Evolutionary conservation across 2,797 vertebrate genomes (phyloP).

Genomic region (Chaetodon trifasciatus): DNA sequence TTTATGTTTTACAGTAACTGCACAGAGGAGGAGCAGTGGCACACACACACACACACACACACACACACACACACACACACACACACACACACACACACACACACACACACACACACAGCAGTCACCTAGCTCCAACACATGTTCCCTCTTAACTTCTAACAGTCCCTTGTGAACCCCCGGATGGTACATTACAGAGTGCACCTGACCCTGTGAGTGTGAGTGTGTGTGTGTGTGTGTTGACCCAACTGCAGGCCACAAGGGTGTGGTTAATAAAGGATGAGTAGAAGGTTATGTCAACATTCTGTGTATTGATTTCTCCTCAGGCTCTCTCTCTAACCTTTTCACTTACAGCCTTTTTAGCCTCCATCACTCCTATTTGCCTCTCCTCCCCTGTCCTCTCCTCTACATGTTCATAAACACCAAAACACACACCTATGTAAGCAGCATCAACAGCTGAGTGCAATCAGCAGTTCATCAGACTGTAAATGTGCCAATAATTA

Average conservation of each 20-base stretch:
- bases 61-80: slow-evolving; percentile 25
- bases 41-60: slow-evolving; percentile 28
- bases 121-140: slow-evolving; percentile 37
- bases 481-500: slow-evolving; percentile 32
- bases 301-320: slow-evolving; percentile 72
- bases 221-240: slow-evolving; percentile 28
- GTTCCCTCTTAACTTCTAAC: slow-evolving; percentile 58
- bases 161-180: slow-evolving; percentile 57
- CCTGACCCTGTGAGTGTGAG: slow-evolving; percentile 33
- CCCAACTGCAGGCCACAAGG: slow-evolving; percentile 47
- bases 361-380: not conserved
- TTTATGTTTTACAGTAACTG: slow-evolving; percentile 28
- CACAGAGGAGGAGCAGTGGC: slow-evolving; percentile 19
- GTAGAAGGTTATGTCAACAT: slow-evolving; percentile 74
- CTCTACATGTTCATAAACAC: not conserved
- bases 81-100: slow-evolving; percentile 30
- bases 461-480: slow-evolving; percentile 20
- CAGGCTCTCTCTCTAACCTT: slow-evolving; percentile 55
- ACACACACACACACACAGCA: slow-evolving; percentile 8
- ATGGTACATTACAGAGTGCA: slow-evolving; percentile 66
- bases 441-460: not conserved
- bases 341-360: slow-evolving; percentile 58
- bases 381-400: not conserved
- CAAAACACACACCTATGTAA: not conserved
- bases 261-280: slow-evolving; percentile 73